Evolutionary conservation across 2,113 vertebrate species (phyloP).

Genomic region (Catharus fuscescens): DNA sequence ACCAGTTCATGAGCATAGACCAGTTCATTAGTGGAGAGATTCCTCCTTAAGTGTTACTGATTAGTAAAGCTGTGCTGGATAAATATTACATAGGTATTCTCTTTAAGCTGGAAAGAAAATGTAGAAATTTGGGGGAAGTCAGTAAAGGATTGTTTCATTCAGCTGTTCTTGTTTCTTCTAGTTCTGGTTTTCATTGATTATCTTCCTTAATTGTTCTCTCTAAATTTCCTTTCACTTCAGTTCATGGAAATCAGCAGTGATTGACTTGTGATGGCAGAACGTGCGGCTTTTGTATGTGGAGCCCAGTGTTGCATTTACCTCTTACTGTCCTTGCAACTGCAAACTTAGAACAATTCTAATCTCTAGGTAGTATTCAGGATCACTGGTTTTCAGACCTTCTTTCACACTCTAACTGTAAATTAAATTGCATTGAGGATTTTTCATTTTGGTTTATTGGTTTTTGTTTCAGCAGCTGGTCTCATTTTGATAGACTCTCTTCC

Average conservation of each 20-base stretch:
- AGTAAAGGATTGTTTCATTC: background rate
- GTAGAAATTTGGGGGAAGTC: background rate
- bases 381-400: background rate
- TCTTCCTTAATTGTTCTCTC: background rate
- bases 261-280: background rate
- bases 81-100: background rate
- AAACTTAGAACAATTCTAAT: background rate
- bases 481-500: background rate
- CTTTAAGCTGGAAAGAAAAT: background rate
- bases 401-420: background rate
- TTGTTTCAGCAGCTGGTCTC: background rate
- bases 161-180: background rate
- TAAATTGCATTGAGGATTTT: background rate
- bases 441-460: background rate
- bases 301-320: background rate
- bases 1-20: background rate
- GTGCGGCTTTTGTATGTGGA: background rate
- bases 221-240: background rate
- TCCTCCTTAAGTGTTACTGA: background rate
- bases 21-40: background rate
- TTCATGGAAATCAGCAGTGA: background rate
- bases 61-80: background rate
- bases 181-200: background rate
- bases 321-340: background rate
- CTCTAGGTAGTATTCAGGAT: background rate